Conservation (phyloP, 2,797 vertebrate genomes). For the Propithecus perrieri region DNA sequence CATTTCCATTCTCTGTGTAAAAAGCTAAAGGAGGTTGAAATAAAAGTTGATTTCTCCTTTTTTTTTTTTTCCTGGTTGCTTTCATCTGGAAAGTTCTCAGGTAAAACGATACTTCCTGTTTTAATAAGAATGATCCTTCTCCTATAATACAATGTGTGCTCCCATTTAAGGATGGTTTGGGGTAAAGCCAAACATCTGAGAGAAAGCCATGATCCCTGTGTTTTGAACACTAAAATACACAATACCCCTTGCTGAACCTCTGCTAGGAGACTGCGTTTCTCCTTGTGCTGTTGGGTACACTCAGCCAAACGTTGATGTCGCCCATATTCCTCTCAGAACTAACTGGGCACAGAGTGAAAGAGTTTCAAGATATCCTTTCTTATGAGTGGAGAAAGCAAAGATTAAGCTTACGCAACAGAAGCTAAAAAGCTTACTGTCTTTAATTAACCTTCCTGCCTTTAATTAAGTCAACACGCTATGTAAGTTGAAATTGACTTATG, state of each 20-base stretch:
- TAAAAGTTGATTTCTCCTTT: not conserved
- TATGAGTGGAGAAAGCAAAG: not conserved
- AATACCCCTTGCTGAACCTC: accelerated
- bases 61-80: not conserved
- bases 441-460: not conserved
- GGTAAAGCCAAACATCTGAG: not conserved
- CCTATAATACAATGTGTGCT: accelerated
- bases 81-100: not conserved
- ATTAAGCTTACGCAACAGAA: not conserved
- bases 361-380: not conserved
- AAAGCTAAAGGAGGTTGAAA: not conserved
- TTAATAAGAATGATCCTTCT: not conserved
- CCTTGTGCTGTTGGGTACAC: not conserved
- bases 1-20: not conserved
- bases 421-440: not conserved
- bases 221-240: accelerated
- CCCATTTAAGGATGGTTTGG: not conserved
- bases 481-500: not conserved
- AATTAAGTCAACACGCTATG: not conserved
- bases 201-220: accelerated
- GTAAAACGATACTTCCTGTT: not conserved
- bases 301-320: accelerated
- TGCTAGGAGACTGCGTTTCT: not conserved
- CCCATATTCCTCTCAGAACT: not conserved
- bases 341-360: not conserved